Evolutionary conservation across 2,888 invertebrate species (phyloP), one percentile per base, ranked within the genome.

Genomic region (Neria commutata): DNA sequence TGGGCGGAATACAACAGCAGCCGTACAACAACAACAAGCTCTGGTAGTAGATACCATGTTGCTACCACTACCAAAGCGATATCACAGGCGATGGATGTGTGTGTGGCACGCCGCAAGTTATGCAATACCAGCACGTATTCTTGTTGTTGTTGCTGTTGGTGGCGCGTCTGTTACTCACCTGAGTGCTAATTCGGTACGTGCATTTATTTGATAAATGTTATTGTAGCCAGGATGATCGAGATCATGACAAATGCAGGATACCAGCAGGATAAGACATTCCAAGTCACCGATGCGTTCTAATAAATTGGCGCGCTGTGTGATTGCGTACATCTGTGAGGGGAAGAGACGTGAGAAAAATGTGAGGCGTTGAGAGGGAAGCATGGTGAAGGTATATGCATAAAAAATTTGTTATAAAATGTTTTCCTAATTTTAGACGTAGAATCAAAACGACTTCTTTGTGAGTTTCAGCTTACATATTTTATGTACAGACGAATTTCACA

Each of bases 131-230:
- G n/a, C 19, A 21, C 14, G 21, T 3, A 21, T 6, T 37, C 4
- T n/a, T 8, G 6, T n/a, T 14, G 37, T 37, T 6, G n/a, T n/a
- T 4, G 37, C 37, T 4, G n/a, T 37, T 4, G n/a, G 16, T n/a
- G 37, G 37, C 37, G 37, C 29, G 5, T 29, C 29, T 11, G 29
- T 29, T 51, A 67, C 71, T 58, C 67, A 83, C 77, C 92, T 86
- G 66, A 92, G 85, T 26, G 92, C 92, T 74, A 92, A 82, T 77
- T 92, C 92, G 45, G 92, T 92, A 73, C 89, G 86, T 47, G 92
- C 92, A 78, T 92, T 92, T 75, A 92, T 92, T 82, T 90, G 90
- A 80, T 90, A 90, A 70, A 90, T 90, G 77, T 90, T 90, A 82
- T 90, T 90, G 79, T 89, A 90, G 57, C 90, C 90, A 17, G 90